Evolutionary conservation across 2,797 vertebrate genomes (phyloP).

Genomic region (Mormyrops attenuatus): DNA sequence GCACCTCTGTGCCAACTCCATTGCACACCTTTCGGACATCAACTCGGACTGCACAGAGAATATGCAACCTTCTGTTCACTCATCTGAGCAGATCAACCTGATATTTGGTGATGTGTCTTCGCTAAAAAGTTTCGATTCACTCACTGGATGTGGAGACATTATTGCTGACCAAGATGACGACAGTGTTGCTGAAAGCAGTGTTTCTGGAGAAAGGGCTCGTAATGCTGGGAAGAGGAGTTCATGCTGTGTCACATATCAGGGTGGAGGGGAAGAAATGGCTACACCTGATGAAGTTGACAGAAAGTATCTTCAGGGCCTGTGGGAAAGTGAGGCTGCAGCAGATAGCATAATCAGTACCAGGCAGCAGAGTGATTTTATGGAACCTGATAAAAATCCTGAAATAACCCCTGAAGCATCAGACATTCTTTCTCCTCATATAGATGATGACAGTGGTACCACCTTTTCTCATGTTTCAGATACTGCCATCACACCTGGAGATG

Average conservation of each 20-base stretch:
- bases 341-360: slow-evolving; percentile 36
- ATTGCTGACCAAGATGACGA: slow-evolving; percentile 94
- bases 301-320: slow-evolving; percentile 47
- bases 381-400: slow-evolving; percentile 40
- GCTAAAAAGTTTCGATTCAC: slow-evolving; percentile 93
- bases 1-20: slow-evolving; percentile 42
- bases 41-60: slow-evolving; percentile 46
- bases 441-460: slow-evolving; percentile 49
- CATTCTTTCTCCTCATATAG: slow-evolving; percentile 44
- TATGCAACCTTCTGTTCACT: slow-evolving; percentile 49
- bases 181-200: slow-evolving; percentile 76
- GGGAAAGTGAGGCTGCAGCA: slow-evolving; percentile 52
- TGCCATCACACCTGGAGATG: slow-evolving; percentile 58
- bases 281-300: slow-evolving; percentile 75
- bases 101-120: slow-evolving; percentile 84
- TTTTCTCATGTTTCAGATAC: slow-evolving; percentile 49
- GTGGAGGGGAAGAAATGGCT: slow-evolving; percentile 96
- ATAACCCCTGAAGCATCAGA: slow-evolving; percentile 46
- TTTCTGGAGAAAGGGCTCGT: slow-evolving; percentile 77
- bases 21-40: slow-evolving; percentile 46
- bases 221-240: slow-evolving; percentile 80
- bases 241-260: slow-evolving; percentile 91
- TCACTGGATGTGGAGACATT: slow-evolving; percentile 94
- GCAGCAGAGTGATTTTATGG: slow-evolving; percentile 44
- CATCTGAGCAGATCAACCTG: slow-evolving; percentile 72